phyloP scores from a whole-genome alignment of 2,113 vertebrate species.

The Prionailurus viverrinus region DNA sequence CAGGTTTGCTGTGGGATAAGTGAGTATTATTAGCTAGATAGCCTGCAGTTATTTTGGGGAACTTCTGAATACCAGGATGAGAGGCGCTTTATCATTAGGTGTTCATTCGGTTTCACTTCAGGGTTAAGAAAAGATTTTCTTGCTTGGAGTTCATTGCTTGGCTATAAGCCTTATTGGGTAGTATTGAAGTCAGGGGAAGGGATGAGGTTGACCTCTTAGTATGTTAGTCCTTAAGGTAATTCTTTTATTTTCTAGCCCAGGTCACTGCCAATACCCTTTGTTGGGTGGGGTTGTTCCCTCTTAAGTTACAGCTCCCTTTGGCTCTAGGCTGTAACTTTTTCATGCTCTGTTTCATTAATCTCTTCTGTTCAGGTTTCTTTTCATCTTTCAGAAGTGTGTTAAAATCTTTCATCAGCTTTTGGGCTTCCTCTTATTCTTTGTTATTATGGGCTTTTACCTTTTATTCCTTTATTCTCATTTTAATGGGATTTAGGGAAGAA shows the following conservation, averaged over 20 bases:
- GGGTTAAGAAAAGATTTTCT: background rate
- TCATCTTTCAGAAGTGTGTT: background rate
- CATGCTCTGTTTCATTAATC: background rate
- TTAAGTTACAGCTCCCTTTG: background rate
- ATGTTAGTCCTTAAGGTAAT: background rate
- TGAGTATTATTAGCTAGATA: background rate
- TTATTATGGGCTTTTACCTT: background rate
- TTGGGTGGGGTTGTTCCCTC: background rate
- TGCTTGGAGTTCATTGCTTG: background rate
- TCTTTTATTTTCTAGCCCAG: background rate
- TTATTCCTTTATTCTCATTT: background rate
- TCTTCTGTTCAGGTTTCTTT: background rate
- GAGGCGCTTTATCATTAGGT: background rate
- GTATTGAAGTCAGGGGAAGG: background rate
- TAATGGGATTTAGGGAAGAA: background rate
- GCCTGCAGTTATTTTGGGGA: background rate
- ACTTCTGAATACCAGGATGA: background rate
- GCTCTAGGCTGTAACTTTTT: background rate
- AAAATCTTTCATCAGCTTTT: constrained; percentile 2
- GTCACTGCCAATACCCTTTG: background rate
- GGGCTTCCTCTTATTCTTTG: background rate
- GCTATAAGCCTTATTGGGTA: background rate
- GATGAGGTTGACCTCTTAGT: background rate
- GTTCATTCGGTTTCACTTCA: background rate
- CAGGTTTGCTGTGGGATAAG: background rate